Evolutionary conservation across 2,797 vertebrate genomes (phyloP).

Genomic region (Australoheros facetus): DNA sequence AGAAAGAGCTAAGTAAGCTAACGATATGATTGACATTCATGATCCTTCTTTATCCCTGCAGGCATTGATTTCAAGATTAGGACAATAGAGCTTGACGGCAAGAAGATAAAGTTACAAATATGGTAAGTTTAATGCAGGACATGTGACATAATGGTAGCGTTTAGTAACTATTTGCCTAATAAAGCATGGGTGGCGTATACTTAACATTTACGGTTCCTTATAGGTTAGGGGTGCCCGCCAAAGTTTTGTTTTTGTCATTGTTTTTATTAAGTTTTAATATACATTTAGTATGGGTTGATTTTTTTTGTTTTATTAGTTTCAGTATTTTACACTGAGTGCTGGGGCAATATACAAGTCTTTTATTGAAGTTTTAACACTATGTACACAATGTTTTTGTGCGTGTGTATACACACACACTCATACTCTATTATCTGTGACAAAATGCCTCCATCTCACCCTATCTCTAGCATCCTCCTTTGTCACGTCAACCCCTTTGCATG

Average conservation of each 20-base stretch:
- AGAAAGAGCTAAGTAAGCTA: conserved; percentile 11
- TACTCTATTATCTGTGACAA: neutral
- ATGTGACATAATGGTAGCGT: neutral
- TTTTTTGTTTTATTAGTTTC: neutral
- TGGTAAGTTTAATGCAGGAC: conserved; percentile 82
- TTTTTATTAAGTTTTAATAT: neutral
- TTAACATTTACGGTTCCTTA: too few species aligned
- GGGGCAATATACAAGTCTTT: neutral
- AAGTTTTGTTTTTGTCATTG: neutral
- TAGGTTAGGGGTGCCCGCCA: neutral
- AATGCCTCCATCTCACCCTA: too few species aligned
- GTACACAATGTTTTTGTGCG: neutral
- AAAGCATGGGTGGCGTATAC: neutral
- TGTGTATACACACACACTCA: too few species aligned
- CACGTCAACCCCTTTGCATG: too few species aligned
- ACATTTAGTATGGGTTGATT: neutral
- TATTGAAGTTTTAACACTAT: too few species aligned
- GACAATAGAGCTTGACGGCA: conserved; percentile 96
- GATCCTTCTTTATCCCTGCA: conserved; percentile 59
- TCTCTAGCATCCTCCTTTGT: too few species aligned
- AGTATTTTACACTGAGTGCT: neutral
- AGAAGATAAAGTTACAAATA: conserved; percentile 97
- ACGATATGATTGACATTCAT: conserved; percentile 33
- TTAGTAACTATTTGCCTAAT: neutral
- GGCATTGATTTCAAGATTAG: conserved; percentile 98